Evolutionary conservation across 2,888 invertebrate genomes (phyloP).

Genomic region (Peribatodes rhomboidaria): DNA sequence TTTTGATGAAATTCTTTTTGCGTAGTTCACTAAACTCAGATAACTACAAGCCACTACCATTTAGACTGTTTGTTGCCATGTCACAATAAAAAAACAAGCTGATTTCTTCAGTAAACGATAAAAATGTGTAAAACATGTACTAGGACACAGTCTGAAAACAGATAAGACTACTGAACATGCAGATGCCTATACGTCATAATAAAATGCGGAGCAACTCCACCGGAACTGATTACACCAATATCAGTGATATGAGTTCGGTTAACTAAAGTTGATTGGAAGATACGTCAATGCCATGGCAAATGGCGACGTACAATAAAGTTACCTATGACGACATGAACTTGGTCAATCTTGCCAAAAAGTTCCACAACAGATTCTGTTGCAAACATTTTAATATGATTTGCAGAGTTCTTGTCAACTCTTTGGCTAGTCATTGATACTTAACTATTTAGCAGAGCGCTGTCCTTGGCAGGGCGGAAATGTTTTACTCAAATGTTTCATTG

Average conservation of each 20-base stretch:
- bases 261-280: slow-evolving; percentile 34
- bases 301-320: neutral
- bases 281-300: slow-evolving; percentile 10
- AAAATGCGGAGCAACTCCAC: slow-evolving; percentile 45
- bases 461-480: too few relatives aligned
- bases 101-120: neutral
- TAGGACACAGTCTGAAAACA: slow-evolving; percentile 5
- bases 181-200: slow-evolving; percentile 40
- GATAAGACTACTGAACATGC: neutral
- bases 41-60: slow-evolving; percentile 14
- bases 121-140: neutral
- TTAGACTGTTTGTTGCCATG: slow-evolving; percentile 8
- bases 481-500: too few relatives aligned
- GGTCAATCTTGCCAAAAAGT: too few relatives aligned
- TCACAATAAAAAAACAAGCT: slow-evolving; percentile 2
- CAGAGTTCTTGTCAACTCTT: too few relatives aligned
- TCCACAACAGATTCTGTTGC: too few relatives aligned
- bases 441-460: too few relatives aligned
- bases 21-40: slow-evolving; percentile 48
- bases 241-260: slow-evolving; percentile 43
- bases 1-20: slow-evolving; percentile 56
- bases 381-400: too few relatives aligned
- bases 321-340: too few relatives aligned
- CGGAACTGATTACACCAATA: slow-evolving; percentile 54
- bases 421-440: too few relatives aligned